These are phyloP conservation scores for Chelon labrosus DNA, from an alignment of 2,797 vertebrate genomes.

Conservation along the genomic window DNA sequence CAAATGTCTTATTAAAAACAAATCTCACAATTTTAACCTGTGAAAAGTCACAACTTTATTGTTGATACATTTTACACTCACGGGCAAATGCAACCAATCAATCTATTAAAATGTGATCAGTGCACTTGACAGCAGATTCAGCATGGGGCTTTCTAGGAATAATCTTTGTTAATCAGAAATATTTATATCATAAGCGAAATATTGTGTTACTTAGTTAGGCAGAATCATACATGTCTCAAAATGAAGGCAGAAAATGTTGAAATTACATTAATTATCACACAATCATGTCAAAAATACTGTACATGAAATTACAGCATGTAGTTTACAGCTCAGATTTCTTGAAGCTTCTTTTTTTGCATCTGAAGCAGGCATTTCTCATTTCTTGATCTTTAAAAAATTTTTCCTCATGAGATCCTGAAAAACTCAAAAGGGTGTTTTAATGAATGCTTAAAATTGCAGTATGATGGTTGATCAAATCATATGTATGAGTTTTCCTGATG, in stretches of 20 bases:
- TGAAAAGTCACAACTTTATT: background rate
- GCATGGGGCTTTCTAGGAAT: background rate
- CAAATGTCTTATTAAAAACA: background rate
- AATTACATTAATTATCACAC: constrained; percentile 13
- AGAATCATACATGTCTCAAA: constrained; percentile 4
- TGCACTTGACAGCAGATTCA: background rate
- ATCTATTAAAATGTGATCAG: background rate
- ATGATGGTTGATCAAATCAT: background rate
- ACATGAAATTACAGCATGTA: constrained; percentile 14
- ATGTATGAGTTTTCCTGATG: constrained; percentile 19
- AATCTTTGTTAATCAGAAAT: constrained; percentile 20
- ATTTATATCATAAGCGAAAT: background rate
- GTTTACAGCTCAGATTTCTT: constrained; percentile 3
- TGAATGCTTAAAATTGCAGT: constrained; percentile 19
- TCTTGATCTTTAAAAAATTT: no score
- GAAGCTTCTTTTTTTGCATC: background rate
- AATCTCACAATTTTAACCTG: background rate
- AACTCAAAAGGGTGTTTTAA: constrained; percentile 20
- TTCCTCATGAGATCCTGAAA: constrained; percentile 4
- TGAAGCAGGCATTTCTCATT: background rate
- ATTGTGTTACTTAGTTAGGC: background rate
- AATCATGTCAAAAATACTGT: constrained; percentile 26
- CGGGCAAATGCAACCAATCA: background rate
- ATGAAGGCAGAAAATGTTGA: constrained; percentile 5
- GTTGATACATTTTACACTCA: background rate